Conservation (phyloP, 2,797 vertebrate genomes). For the Poecilia picta region DNA sequence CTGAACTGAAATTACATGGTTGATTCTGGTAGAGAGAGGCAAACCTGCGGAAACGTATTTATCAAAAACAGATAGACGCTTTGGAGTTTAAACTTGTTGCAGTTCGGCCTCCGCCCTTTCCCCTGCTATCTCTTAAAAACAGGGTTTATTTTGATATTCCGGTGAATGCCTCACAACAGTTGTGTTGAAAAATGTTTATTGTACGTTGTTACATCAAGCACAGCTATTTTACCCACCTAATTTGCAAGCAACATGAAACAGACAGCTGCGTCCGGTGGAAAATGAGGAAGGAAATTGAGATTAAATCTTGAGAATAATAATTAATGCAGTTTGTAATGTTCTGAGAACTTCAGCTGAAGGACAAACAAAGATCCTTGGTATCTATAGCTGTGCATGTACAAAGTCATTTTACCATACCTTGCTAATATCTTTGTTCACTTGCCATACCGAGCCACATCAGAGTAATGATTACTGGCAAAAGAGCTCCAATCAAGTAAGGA, state of each 20-base stretch:
- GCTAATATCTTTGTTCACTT: neutral
- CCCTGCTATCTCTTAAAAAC: neutral
- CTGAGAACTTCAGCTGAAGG: neutral
- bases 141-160: constrained; percentile 7
- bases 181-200: neutral
- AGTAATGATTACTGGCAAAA: constrained; percentile 43
- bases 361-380: neutral
- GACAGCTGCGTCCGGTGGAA: constrained; percentile 43
- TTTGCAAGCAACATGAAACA: constrained; percentile 39
- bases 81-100: constrained; percentile 40
- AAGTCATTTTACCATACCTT: neutral
- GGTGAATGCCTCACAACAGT: constrained; percentile 22
- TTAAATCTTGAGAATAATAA: constrained; percentile 14
- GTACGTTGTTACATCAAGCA: constrained; percentile 25
- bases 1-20: constrained; percentile 60
- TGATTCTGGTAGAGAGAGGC: constrained; percentile 22
- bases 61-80: constrained; percentile 24
- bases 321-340: neutral
- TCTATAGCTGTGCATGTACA: neutral
- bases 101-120: constrained; percentile 43
- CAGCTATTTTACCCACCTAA: constrained; percentile 20
- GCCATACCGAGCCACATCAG: constrained; percentile 23
- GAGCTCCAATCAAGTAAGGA: constrained; percentile 53
- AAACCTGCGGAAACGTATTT: constrained; percentile 30
- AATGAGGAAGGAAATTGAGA: constrained; percentile 34